A percentile compares a stretch with the other conserved stretches of the same genome.
These are phyloP conservation scores for Amphipoea lucens DNA, from an alignment of 2,888 invertebrate species.

Conservation along the genomic window DNA sequence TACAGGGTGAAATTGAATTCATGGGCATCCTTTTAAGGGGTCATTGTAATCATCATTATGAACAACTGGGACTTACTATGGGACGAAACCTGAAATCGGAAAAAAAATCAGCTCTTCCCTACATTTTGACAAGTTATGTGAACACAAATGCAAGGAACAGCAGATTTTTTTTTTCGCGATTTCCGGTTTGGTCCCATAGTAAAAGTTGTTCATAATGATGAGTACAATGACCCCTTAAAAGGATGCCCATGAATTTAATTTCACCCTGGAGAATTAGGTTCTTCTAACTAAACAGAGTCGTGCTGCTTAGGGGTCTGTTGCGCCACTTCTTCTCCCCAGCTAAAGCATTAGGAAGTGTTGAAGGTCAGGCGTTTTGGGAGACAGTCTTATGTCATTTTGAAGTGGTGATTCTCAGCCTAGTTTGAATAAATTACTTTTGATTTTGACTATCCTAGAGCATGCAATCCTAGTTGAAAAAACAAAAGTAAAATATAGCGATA, in stretches of 20 bases:
- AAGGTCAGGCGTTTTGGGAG: neutral
- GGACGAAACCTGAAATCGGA: no score
- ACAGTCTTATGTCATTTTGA: neutral
- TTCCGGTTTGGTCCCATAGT: no score
- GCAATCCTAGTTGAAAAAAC: neutral
- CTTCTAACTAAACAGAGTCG: neutral
- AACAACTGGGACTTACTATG: no score
- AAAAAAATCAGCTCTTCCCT: no score
- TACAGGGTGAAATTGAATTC: neutral
- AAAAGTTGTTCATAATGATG: no score
- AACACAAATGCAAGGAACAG: no score
- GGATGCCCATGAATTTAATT: no score
- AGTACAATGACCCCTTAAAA: no score
- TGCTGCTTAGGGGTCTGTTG: neutral
- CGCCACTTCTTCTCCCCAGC: neutral
- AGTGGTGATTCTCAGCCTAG: neutral
- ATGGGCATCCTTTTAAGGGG: no score
- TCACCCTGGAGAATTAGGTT: neutral
- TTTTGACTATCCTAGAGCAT: neutral
- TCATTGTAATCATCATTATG: no score
- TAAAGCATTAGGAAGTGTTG: neutral
- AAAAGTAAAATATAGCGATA: neutral
- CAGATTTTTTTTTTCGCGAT: no score
- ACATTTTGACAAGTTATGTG: no score
- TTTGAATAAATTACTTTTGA: neutral